Base-by-base conservation (phyloP, 2,888 invertebrate genomes). In the Apodemia zela region DNA sequence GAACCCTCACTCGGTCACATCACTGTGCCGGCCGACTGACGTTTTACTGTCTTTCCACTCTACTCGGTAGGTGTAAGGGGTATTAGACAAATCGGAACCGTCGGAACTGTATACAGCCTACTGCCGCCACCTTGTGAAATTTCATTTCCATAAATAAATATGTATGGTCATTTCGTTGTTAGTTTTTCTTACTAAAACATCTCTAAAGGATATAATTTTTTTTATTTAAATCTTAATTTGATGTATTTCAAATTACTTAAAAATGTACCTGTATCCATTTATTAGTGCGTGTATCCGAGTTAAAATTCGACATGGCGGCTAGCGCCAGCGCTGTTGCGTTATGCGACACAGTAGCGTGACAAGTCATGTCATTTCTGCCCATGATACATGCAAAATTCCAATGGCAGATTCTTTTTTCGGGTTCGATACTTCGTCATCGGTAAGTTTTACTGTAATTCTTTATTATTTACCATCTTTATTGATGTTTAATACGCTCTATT, bases 331-430 rank as follows among this genome's bases (percentile, higher is more conserved):
- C 84, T 79, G 73, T 84, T 85, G 84, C 84, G 81, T 82, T 81
- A 74, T 80, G 76, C 83, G 84, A 89, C 87, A 85, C 89, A 81
- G 81, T 87, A 88, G 86, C 85, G 93, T 94, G 93, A 93, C 93
- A 51, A 51, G 93, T 92, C 93, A 94, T 94, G 94, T 93, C 93
- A 94, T 87, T 92, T 93, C 91, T 87, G 92, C 92, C 84, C 92
- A 92, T 92, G 92, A 91, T 92, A 88, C 83, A 92, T 92, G 93
- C 93, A 89, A 89, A 89, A 84, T 83, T 86, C 89, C 87, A 95
- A 96, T 96, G 96, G 96, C 96, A 94, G 95, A 96, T 94, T 95
- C 95, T 91, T 96, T 96, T 94, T 96, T 96, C 94, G 96, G 95
- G 93, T 95, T 96, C 93, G 94, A 96, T 93, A 94, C 95, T 85